Conservation (phyloP, 2,888 invertebrate genomes). For the Meandrusa payeni region DNA sequence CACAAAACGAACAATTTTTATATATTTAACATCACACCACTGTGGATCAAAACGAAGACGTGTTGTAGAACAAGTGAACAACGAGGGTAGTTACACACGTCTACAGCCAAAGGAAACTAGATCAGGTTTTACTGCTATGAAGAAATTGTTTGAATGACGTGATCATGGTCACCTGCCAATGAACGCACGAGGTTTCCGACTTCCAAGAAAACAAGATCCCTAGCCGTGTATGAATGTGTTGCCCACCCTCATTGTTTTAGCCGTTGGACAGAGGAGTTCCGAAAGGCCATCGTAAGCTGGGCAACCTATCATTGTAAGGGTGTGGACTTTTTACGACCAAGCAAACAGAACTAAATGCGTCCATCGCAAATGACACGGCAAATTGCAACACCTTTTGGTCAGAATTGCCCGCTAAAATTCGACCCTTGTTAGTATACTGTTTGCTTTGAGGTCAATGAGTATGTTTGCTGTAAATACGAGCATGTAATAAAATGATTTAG, state of each 20-base stretch:
- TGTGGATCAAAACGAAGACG: too few relatives aligned
- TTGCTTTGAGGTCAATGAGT: slow-evolving; percentile 41
- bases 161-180: slow-evolving; percentile 62
- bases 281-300: slow-evolving; percentile 44
- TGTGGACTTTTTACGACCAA: slow-evolving; percentile 68
- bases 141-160: slow-evolving; percentile 62
- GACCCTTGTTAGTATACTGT: slow-evolving; percentile 50
- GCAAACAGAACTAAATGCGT: slow-evolving; percentile 68
- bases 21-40: too few relatives aligned
- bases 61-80: slow-evolving; percentile 19
- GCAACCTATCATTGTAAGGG: slow-evolving; percentile 43
- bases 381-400: slow-evolving; percentile 62
- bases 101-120: slow-evolving; percentile 54
- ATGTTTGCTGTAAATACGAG: slow-evolving; percentile 15
- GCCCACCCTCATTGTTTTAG: slow-evolving; percentile 21
- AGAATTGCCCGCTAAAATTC: slow-evolving; percentile 57
- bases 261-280: slow-evolving; percentile 28
- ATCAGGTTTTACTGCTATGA: slow-evolving; percentile 55
- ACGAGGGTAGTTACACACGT: slow-evolving; percentile 47
- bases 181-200: slow-evolving; percentile 43
- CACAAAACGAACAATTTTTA: too few relatives aligned
- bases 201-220: slow-evolving; percentile 45
- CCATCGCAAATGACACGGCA: slow-evolving; percentile 62
- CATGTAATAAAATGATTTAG: too few relatives aligned
- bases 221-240: slow-evolving; percentile 22